Evolutionary conservation across 2,888 invertebrate species (phyloP), one percentile per base, ranked within the genome.

Genomic region (Carabus problematicus): DNA sequence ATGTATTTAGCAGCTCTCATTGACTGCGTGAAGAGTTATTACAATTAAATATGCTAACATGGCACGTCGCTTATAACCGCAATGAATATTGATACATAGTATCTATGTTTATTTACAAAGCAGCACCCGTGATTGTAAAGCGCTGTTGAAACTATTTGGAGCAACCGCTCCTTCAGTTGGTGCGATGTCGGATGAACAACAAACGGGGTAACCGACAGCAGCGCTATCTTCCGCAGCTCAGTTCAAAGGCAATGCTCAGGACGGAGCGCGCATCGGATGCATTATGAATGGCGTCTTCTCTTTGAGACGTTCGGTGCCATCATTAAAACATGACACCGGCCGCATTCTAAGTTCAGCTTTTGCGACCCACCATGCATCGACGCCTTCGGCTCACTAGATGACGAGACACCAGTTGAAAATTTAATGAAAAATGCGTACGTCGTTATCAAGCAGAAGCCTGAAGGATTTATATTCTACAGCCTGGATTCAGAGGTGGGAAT

Each of bases 271-370:
- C 55, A 59, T 56, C 47, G 58, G 49, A 66, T 66, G 66, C 66
- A 66, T 66, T 66, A 66, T 66, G 66, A 66, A 66, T 66, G 59
- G 40, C 66, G 58, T 66, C 66, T 64, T 64, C 64, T 58, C 66
- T 66, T 66, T 66, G 66, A 66, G 64, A 52, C 52, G 14, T 29
- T 39, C 18, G 56, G 14, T 18, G 58, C 49, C 16, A 66, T 66
- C 66, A 66, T 66, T 66, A 66, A 66, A 66, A 66, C 66, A 66
- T 66, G 59, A 66, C 66, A 66, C 59, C 66, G 41, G 66, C 66
- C 47, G 66, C 66, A 64, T 64, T 66, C 58, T 59, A 59, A 59
- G 66, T 66, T 55, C 9, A 16, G 3, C 8, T 52, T 16, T 52
- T 14, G 47, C 47, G 12, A 47, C 29, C 29, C 29, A 29, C n/a